A percentile compares a stretch with the other conserved stretches of the same genome.
These are phyloP conservation scores for Trachelipus rathkii DNA, from an alignment of 1,140 invertebrate genomes.

Conservation along the genomic window DNA sequence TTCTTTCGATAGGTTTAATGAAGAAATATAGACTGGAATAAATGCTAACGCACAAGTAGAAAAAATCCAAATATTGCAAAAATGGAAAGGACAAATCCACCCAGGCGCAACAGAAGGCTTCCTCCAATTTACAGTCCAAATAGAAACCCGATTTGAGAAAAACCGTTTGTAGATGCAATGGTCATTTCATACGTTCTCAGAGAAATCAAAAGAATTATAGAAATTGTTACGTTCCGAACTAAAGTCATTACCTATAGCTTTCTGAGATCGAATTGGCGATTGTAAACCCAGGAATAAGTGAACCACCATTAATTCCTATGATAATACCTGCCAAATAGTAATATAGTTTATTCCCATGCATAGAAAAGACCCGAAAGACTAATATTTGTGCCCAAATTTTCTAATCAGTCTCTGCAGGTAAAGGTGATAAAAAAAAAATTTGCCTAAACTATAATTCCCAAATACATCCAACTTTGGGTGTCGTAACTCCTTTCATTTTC, in stretches of 20 bases:
- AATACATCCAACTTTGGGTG: conserved; percentile 18
- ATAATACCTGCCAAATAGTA: conserved; percentile 23
- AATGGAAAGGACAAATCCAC: conserved; percentile 48
- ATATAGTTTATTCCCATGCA: conserved; percentile 12
- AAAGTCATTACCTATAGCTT: conserved; percentile 14
- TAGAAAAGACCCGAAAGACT: conserved; percentile 7
- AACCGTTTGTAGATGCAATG: neutral
- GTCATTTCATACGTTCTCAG: conserved; percentile 13
- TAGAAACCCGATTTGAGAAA: conserved; percentile 2
- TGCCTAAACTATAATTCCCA: neutral
- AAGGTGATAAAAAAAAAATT: conserved; percentile 14
- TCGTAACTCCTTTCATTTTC: conserved; percentile 19
- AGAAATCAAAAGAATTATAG: conserved; percentile 19
- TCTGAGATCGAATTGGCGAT: neutral
- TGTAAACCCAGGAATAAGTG: neutral
- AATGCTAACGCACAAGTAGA: conserved; percentile 44
- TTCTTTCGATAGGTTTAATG: conserved; percentile 43
- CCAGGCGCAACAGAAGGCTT: conserved; percentile 46
- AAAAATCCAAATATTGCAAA: conserved; percentile 48
- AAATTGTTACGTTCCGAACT: conserved; percentile 5
- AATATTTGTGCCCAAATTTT: conserved; percentile 10
- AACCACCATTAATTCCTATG: neutral
- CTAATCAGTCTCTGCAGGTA: conserved; percentile 5
- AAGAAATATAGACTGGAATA: conserved; percentile 34
- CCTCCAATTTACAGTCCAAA: conserved; percentile 47